Evolutionary conservation across 2,113 vertebrate species (phyloP).

Genomic region (Sphyrna mokarran): DNA sequence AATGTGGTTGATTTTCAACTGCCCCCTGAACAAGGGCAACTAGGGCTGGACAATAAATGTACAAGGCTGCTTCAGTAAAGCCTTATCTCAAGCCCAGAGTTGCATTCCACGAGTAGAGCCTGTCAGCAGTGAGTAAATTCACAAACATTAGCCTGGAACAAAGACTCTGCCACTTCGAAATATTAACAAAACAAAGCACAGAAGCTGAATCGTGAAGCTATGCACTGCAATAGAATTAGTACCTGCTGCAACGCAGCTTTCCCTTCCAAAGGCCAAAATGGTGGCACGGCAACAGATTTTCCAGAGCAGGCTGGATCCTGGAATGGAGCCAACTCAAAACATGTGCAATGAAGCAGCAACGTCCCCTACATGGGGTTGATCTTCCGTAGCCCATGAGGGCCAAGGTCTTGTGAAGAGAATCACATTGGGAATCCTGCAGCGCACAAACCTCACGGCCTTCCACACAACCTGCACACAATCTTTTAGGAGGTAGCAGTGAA

Average conservation of each 20-base stretch:
- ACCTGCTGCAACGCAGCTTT: conserved; percentile 10
- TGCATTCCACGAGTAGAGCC: too few relatives aligned
- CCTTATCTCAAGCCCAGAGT: too few relatives aligned
- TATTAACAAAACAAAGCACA: background rate
- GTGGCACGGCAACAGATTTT: conserved; percentile 29
- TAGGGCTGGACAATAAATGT: too few relatives aligned
- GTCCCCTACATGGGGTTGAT: background rate
- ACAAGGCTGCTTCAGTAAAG: too few relatives aligned
- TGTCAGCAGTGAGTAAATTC: too few relatives aligned
- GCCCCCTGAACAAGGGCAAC: too few relatives aligned
- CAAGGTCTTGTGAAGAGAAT: background rate
- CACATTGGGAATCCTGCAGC: background rate
- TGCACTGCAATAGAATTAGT: background rate
- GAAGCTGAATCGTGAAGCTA: background rate
- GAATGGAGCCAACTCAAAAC: background rate
- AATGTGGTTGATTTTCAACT: too few relatives aligned
- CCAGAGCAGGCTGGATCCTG: conserved; percentile 7
- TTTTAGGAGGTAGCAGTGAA: background rate
- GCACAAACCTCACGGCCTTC: background rate
- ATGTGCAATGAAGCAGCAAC: background rate
- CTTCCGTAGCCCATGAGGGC: background rate
- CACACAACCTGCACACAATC: background rate
- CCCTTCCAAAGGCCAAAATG: background rate
- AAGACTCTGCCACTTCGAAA: too few relatives aligned
- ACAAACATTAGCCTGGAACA: too few relatives aligned